Evolutionary conservation across 2,888 invertebrate species (phyloP), one percentile per base, ranked within the genome.

Genomic region (Dryobotodes eremita): DNA sequence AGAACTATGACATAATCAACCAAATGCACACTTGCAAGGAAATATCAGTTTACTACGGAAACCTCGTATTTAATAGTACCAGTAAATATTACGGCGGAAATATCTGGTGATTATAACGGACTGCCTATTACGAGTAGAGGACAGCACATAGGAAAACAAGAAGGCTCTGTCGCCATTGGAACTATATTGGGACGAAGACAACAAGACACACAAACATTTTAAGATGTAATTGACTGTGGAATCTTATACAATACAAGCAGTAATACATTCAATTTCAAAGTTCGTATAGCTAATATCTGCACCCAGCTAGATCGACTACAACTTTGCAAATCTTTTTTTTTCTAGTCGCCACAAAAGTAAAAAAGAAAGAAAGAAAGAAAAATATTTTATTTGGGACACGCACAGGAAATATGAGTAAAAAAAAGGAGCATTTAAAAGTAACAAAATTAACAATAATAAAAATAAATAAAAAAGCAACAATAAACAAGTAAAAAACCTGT

Each of bases 71-170:
- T 31, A 64, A 31, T 62, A 71, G 61, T 20, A 71, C 36, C 36
- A 61, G 59, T 61, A 55, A 73, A 86, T 84, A 76, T 74, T 64
- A 74, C 48, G 46, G 42, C 50, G 72, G 81, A 87, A 80, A 80
- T 86, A 73, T 72, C 71, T 48, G 42, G 70, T 59, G 69, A 87
- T 86, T 87, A 78, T 69, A 71, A 61, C 68, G 20, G 23, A 69
- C 53, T 68, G 4, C 36, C 53, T 75, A 42, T 74, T 71, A n/a
- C n/a, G n/a, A n/a, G n/a, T n/a, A 36, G 31, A 57, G 2, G 20
- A 6, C 42, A n/a, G 13, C 0, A 31, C 1, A 2, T 10, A 82
- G 0, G 11, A 2, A 42, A 31, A 23, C 2, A 2, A 62, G 59
- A 75, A 83, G 85, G 66, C 3, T 61, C 8, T 59, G 15, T 31